Evolutionary conservation across 2,797 vertebrate species (phyloP).

Genomic region (Jordanella pulchra): DNA sequence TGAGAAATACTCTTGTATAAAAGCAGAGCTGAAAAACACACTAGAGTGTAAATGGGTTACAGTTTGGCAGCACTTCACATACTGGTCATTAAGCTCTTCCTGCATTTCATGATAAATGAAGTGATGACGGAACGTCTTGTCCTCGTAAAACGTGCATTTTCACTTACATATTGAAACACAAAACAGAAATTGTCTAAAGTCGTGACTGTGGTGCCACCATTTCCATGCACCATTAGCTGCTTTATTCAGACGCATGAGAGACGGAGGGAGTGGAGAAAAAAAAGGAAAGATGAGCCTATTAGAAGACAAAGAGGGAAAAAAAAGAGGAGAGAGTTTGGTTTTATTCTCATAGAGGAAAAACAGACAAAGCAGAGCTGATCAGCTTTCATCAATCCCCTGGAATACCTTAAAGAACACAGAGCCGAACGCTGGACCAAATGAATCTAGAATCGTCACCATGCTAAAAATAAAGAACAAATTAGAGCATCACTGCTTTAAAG

Average conservation of each 20-base stretch:
- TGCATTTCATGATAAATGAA: conserved; percentile 21
- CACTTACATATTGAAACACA: conserved; percentile 50
- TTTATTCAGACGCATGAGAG: conserved; percentile 70
- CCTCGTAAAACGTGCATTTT: conserved; percentile 52
- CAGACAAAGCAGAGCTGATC: conserved; percentile 32
- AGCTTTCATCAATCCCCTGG: conserved; percentile 40
- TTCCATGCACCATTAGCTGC: conserved; percentile 72
- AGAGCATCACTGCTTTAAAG: background rate
- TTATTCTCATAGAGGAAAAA: conserved; percentile 45
- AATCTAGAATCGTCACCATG: conserved; percentile 1
- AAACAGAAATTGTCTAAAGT: conserved; percentile 41
- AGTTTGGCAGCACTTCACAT: background rate
- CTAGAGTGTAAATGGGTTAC: background rate
- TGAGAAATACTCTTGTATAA: background rate
- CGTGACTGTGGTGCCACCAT: conserved; percentile 55
- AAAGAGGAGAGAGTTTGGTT: conserved; percentile 27
- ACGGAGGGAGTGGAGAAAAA: conserved; percentile 43
- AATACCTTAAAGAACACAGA: conserved; percentile 27
- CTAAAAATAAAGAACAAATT: background rate
- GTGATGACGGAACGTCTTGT: conserved; percentile 18
- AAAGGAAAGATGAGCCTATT: conserved; percentile 64
- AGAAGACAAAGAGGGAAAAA: conserved; percentile 35
- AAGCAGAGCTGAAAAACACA: conserved; percentile 2
- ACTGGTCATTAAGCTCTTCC: conserved; percentile 13
- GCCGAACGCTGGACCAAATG: conserved; percentile 22